Evolutionary conservation across 1,140 invertebrate genomes (phyloP), one percentile per base, ranked within the genome.

Genomic region (Drosophila oshimai): DNA sequence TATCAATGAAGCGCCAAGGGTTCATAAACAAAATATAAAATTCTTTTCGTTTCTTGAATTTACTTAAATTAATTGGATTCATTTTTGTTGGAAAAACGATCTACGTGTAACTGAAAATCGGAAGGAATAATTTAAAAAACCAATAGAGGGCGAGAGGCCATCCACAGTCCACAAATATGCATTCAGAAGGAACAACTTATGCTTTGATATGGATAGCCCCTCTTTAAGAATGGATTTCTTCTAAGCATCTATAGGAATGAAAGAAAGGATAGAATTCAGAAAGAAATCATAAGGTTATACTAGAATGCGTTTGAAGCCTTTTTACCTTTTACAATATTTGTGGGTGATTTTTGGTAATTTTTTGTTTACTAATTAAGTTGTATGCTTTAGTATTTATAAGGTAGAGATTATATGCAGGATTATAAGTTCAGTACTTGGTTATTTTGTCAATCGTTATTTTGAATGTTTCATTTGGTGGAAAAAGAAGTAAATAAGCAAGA

Each of bases 1-100:
- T 90, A 76, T 88, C 65, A 90, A 91, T 91, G 90, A 91, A 90
- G 90, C 90, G 89, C 88, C 90, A 91, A 78, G 84, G 88, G 81
- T 89, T 91, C 45, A 78, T 89, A 90, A 90, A 90, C 70, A 90
- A 89, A 89, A 90, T 87, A 75, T 78, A 81, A 83, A 88, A 76
- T 84, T 84, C 58, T 80, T 87, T 86, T 87, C 55, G 83, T 60
- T 88, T 87, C 67, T 86, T 74, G 12, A 72, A 67, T 49, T 49
- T 65, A 51, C 57, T 64, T 84, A 70, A 61, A 61, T 46, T 60
- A 34, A 34, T 61, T 65, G 17, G 24, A 20, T 55, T 54, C 22
- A 20, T 20, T 42, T 29, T 45, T 28, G 22, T 29, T 44, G 44
- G 22, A 46, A 69, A 26, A 39, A 55, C 33, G 46, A 80, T 41